Conservation (phyloP, 2,888 invertebrate genomes). For the Entomobrya multifasciata region DNA sequence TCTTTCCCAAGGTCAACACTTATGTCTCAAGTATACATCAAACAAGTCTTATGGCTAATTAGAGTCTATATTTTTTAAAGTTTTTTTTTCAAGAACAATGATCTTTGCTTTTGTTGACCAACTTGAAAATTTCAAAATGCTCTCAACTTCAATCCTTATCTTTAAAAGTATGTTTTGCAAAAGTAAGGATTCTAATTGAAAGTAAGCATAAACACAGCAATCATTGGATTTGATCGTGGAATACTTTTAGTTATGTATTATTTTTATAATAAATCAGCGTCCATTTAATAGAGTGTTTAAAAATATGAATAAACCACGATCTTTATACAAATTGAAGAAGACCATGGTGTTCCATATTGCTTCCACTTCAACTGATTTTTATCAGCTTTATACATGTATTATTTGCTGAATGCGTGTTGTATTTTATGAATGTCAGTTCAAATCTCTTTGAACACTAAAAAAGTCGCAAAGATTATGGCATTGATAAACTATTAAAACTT, state of each 20-base stretch:
- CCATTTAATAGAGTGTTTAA: slow-evolving; percentile 25
- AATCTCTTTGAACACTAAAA: not conserved
- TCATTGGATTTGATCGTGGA: no score
- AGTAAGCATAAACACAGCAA: slow-evolving; percentile 19
- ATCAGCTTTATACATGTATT: not conserved
- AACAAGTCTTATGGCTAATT: no score
- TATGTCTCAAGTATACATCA: no score
- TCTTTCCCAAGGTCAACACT: slow-evolving; percentile 51
- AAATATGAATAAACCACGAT: no score
- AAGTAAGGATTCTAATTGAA: slow-evolving; percentile 37
- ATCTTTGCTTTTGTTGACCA: slow-evolving; percentile 50
- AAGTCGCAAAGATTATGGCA: slow-evolving; percentile 26
- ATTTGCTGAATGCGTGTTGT: no score
- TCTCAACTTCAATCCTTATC: slow-evolving; percentile 8
- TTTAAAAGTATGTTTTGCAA: slow-evolving; percentile 5
- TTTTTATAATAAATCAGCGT: slow-evolving; percentile 55
- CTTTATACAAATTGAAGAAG: slow-evolving; percentile 32
- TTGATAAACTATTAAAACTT: slow-evolving; percentile 38
- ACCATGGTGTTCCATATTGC: slow-evolving; percentile 26
- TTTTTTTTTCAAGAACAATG: slow-evolving; percentile 59
- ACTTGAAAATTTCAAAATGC: slow-evolving; percentile 6
- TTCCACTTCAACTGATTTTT: slow-evolving; percentile 28
- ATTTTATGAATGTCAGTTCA: not conserved
- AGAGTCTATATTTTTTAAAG: not conserved
- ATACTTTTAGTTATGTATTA: no score